phyloP scores from a whole-genome alignment of 2,888 invertebrate species.

The Parnassius glacialis region DNA sequence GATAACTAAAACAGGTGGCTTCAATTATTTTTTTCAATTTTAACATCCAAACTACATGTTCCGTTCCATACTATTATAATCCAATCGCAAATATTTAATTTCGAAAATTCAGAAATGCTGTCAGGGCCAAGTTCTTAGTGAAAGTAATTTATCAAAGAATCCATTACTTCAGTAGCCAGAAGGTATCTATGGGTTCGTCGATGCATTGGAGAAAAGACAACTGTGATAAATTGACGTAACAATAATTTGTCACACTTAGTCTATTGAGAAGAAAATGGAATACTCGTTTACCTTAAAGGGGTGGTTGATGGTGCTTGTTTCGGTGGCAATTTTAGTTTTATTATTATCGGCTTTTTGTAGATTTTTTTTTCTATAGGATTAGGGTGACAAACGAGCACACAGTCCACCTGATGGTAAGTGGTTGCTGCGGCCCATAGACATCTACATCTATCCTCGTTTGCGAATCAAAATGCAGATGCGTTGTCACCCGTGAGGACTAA shows the following conservation, averaged over 20 bases:
- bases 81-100: slow-evolving; percentile 20
- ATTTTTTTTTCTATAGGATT: too few relatives aligned
- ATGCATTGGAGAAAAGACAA: slow-evolving; percentile 13
- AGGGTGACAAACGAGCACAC: too few relatives aligned
- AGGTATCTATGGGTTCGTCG: slow-evolving; percentile 14
- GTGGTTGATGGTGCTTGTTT: neutral
- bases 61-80: slow-evolving; percentile 1
- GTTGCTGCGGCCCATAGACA: too few relatives aligned
- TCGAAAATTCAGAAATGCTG: slow-evolving; percentile 2
- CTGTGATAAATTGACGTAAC: slow-evolving; percentile 13
- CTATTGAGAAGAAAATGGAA: neutral
- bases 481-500: too few relatives aligned
- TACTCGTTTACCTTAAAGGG: neutral
- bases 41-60: neutral
- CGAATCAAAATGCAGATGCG: too few relatives aligned
- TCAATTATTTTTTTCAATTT: too few relatives aligned
- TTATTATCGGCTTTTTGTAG: too few relatives aligned
- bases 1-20: too few relatives aligned
- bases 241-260: slow-evolving; percentile 18
- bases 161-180: slow-evolving; percentile 5
- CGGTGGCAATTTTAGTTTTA: too few relatives aligned
- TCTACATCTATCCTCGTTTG: too few relatives aligned
- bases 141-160: slow-evolving; percentile 25
- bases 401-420: too few relatives aligned
- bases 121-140: slow-evolving; percentile 4